These are phyloP conservation scores for Acanthopleura granulata DNA, from an alignment of 2,888 invertebrate species.

Conservation along the genomic window DNA sequence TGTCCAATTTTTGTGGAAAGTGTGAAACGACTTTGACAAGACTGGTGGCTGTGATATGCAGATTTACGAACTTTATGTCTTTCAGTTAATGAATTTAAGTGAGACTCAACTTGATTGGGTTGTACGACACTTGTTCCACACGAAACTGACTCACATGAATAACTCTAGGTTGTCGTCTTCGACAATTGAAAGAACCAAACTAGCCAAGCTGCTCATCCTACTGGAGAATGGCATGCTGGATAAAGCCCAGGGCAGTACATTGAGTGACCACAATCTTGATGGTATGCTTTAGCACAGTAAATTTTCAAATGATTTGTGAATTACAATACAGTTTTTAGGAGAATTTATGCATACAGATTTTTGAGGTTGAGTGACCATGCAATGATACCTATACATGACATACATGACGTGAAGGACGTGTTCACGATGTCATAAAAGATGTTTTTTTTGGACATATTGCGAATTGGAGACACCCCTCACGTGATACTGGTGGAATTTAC, in stretches of 20 bases:
- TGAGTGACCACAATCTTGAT: slow-evolving; percentile 3
- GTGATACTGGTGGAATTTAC: too few relatives aligned
- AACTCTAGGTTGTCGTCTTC: slow-evolving; percentile 1
- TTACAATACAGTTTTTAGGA: too few relatives aligned
- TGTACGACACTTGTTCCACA: not conserved
- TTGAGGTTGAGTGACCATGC: too few relatives aligned
- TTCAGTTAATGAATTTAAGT: slow-evolving; percentile 14
- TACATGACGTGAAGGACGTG: too few relatives aligned
- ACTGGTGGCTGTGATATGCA: not conserved
- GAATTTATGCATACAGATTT: too few relatives aligned
- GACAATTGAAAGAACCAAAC: slow-evolving; percentile 9
- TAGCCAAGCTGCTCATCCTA: not conserved
- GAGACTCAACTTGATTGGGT: slow-evolving; percentile 13
- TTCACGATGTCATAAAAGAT: too few relatives aligned
- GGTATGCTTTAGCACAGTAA: not conserved
- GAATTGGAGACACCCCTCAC: too few relatives aligned
- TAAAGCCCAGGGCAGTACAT: not conserved
- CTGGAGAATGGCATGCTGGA: slow-evolving; percentile 5
- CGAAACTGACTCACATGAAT: not conserved
- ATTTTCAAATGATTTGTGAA: too few relatives aligned
- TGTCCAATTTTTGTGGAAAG: too few relatives aligned
- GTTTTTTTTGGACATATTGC: too few relatives aligned
- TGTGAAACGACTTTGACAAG: too few relatives aligned
- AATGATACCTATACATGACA: too few relatives aligned
- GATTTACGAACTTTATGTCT: not conserved